Evolutionary conservation across 2,888 invertebrate genomes (phyloP).

Genomic region (Trichogramma evanescens): DNA sequence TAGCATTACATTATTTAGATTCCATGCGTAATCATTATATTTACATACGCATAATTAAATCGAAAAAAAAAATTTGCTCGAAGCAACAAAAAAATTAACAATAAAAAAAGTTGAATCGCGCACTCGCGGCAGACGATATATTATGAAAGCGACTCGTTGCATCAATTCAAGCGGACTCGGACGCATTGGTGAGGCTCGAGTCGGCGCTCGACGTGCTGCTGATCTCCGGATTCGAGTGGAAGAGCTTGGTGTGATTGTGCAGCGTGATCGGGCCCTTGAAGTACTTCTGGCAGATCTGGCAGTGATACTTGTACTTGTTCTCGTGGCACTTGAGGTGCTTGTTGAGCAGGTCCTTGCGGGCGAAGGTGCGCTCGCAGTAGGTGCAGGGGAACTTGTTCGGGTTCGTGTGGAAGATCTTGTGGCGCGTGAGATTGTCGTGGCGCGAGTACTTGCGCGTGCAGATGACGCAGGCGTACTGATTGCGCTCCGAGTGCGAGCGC

Average conservation of each 20-base stretch:
- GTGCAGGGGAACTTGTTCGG: constrained; percentile 40
- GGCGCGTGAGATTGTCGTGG: constrained; percentile 40
- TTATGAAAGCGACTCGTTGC: too few species aligned
- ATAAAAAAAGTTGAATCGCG: too few species aligned
- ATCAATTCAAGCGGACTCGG: too few species aligned
- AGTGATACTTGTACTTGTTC: constrained; percentile 35
- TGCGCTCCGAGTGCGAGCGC: constrained; percentile 37
- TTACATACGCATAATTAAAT: too few species aligned
- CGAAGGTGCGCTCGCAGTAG: constrained; percentile 38
- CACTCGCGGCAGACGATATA: too few species aligned
- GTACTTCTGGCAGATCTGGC: constrained; percentile 36
- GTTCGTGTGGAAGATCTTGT: constrained; percentile 40
- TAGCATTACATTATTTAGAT: too few species aligned
- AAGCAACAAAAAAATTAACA: too few species aligned
- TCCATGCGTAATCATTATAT: too few species aligned
- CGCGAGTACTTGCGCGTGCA: constrained; percentile 40
- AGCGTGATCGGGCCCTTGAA: constrained; percentile 36
- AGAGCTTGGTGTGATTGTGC: constrained; percentile 32
- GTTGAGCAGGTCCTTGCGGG: constrained; percentile 40
- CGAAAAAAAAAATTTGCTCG: too few species aligned
- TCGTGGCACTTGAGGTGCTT: constrained; percentile 42
- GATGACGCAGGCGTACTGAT: constrained; percentile 39
- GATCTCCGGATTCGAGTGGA: constrained; percentile 20
- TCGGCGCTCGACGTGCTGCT: constrained; percentile 2
- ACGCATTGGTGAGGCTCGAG: neutral